Evolutionary conservation across 2,888 invertebrate species (phyloP), one percentile per base, ranked within the genome.

Genomic region (Parelbella ahira): DNA sequence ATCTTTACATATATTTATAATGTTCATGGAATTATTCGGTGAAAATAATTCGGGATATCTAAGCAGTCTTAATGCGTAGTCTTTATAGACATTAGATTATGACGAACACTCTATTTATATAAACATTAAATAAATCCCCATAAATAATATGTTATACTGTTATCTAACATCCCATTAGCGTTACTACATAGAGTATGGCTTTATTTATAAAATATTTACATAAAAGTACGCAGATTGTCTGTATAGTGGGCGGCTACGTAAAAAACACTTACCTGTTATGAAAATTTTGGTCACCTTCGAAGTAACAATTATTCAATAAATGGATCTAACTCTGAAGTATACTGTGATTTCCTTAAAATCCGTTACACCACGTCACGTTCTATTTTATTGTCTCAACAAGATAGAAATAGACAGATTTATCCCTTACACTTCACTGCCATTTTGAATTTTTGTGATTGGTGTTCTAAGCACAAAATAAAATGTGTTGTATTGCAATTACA

Each of bases 311-410:
- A 12, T 39, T 12, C 8, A 49, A 45, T 45, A 32, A 19, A 19
- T 9, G 15, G 24, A 9, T 34, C 32, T 38, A 43, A 45, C 29
- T 15, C 2, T 23, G 7, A 28, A 6, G 46, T 32, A 50, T n/a
- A 3, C 13, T 15, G 55, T 61, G 57, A 70, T 56, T 57, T 60
- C 66, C 67, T 53, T 54, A 56, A 64, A 63, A 57, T 73, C 66
- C 68, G 72, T 72, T 73, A 71, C 67, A 75, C 74, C 80, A 81
- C 83, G 82, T 80, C 82, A 83, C 82, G 58, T n/a, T n/a, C n/a
- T n/a, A 55, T 60, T 65, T 62, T 66, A 69, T 58, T 60, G 64
- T 54, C 60, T 56, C 66, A 69, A 66, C 65, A 68, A 62, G 63
- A 63, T 65, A 70, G 62, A 70, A 68, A 70, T 52, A 72, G 64